Evolutionary conservation across 2,888 invertebrate genomes (phyloP).

Genomic region (Orgyia antiqua): DNA sequence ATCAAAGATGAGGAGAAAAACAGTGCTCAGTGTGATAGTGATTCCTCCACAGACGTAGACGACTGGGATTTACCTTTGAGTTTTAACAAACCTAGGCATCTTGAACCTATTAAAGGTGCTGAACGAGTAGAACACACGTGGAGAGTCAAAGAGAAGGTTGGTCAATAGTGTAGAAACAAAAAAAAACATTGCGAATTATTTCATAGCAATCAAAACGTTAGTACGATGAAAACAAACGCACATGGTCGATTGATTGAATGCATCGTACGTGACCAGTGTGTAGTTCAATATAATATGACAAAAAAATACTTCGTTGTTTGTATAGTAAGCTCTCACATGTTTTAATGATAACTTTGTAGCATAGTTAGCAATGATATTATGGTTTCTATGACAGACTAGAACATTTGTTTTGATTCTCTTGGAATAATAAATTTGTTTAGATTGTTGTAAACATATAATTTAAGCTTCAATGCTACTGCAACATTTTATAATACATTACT

Average conservation of each 20-base stretch:
- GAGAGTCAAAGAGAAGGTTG: constrained; percentile 94
- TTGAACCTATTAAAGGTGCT: constrained; percentile 62
- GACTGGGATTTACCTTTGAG: constrained; percentile 85
- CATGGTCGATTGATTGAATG: constrained; percentile 39
- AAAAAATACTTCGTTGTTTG: constrained; percentile 16
- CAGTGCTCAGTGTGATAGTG: constrained; percentile 61
- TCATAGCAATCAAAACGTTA: constrained; percentile 37
- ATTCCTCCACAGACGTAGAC: constrained; percentile 63
- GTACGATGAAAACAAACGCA: constrained; percentile 60
- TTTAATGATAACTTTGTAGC: background rate
- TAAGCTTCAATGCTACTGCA: too few relatives aligned
- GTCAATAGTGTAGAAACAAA: constrained; percentile 19
- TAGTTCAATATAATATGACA: too few relatives aligned
- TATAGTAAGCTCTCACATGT: constrained; percentile 3
- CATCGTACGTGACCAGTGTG: constrained; percentile 11
- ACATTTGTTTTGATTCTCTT: too few relatives aligned
- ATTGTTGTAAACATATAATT: too few relatives aligned
- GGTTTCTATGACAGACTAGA: too few relatives aligned
- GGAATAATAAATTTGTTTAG: too few relatives aligned
- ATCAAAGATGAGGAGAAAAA: constrained; percentile 66
- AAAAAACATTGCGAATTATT: constrained; percentile 29
- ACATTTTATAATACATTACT: too few relatives aligned
- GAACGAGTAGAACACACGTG: constrained; percentile 89
- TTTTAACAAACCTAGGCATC: constrained; percentile 82
- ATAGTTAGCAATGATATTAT: too few relatives aligned